phyloP scores from a whole-genome alignment of 2,113 vertebrate species.

The Ophiodon elongatus region DNA sequence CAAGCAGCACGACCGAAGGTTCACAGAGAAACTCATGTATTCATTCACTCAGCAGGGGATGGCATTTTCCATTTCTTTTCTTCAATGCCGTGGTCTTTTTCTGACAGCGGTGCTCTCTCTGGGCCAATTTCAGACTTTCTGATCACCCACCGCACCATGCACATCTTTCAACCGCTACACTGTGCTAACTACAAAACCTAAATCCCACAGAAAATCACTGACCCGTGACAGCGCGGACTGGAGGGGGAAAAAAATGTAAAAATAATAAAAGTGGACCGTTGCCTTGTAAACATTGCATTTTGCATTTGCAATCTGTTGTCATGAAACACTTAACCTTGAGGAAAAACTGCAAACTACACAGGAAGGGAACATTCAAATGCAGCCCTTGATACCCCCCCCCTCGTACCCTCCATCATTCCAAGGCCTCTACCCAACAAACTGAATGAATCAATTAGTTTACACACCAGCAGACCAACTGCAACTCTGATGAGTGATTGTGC shows the following conservation, averaged over 20 bases:
- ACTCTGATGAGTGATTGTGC: neutral
- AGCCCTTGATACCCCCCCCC: conserved; percentile 5
- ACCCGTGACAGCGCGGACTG: conserved; percentile 47
- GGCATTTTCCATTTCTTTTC: conserved; percentile 73
- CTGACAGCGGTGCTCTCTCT: conserved; percentile 69
- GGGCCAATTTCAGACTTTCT: conserved; percentile 75
- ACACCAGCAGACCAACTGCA: neutral
- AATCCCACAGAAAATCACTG: conserved; percentile 65
- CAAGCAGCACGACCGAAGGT: conserved; percentile 44
- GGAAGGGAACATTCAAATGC: conserved; percentile 30
- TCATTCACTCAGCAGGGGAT: conserved; percentile 68
- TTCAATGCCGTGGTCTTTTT: conserved; percentile 60
- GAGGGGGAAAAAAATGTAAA: neutral
- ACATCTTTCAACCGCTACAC: conserved; percentile 64
- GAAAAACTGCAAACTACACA: conserved; percentile 28
- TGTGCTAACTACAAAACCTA: conserved; percentile 59
- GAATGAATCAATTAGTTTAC: conserved; percentile 9
- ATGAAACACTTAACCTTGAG: conserved; percentile 69
- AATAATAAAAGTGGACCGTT: neutral
- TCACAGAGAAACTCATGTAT: conserved; percentile 58
- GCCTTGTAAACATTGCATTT: conserved; percentile 66
- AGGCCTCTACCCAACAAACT: conserved; percentile 28
- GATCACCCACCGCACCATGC: conserved; percentile 66
- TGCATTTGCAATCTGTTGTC: conserved; percentile 58
- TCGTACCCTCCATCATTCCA: conserved; percentile 21